Conservation (phyloP, 1,140 invertebrate species). For the Cydia pomonella region DNA sequence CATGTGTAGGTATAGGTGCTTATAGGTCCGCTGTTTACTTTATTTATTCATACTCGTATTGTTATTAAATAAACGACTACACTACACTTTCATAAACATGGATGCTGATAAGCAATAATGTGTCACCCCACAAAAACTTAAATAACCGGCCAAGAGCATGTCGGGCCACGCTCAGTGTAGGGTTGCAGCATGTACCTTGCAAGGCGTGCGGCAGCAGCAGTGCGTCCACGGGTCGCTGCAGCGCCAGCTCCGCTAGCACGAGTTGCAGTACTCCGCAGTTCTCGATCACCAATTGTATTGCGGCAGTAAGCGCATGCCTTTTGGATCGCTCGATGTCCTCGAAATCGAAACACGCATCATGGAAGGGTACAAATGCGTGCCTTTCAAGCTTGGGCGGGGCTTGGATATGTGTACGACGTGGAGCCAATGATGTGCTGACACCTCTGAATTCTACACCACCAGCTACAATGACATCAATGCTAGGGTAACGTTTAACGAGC, state of each 20-base stretch:
- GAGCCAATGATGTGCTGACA: conserved; percentile 94
- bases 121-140: too few species aligned
- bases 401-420: conserved; percentile 88
- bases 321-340: conserved; percentile 84
- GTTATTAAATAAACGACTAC: too few species aligned
- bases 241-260: conserved; percentile 88
- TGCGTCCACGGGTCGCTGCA: conserved; percentile 83
- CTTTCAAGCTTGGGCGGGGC: conserved; percentile 89
- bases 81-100: too few species aligned
- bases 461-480: conserved; percentile 88
- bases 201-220: conserved; percentile 82
- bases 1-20: too few species aligned
- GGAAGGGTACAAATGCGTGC: conserved; percentile 91
- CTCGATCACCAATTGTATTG: conserved; percentile 88
- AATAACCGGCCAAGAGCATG: too few species aligned
- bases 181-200: too few species aligned
- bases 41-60: too few species aligned
- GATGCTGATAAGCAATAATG: too few species aligned
- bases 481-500: conserved; percentile 87
- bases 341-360: conserved; percentile 74
- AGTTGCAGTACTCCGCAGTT: conserved; percentile 87
- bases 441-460: conserved; percentile 95
- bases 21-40: too few species aligned
- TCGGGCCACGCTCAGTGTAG: too few species aligned
- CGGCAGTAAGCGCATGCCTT: conserved; percentile 83